Percentiles rank a stretch among this genome's conserved stretches.
phyloP scores from a whole-genome alignment of 2,888 invertebrate species.

The Hemithea aestivaria region DNA sequence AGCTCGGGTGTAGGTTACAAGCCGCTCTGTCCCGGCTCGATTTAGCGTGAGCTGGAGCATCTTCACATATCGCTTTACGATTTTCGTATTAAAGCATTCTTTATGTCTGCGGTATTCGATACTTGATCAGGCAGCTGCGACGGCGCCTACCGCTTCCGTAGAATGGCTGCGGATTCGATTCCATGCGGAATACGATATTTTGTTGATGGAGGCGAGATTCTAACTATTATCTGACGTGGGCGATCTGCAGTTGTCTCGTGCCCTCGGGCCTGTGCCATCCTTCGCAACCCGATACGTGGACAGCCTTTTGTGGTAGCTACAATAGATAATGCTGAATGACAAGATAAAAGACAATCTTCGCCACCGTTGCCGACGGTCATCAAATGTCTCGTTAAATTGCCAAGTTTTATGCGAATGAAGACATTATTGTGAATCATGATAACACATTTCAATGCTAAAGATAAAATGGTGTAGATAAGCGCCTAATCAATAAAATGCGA shows the following conservation, averaged over 20 bases:
- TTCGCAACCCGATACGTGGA: constrained; percentile 55
- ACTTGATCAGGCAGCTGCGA: constrained; percentile 57
- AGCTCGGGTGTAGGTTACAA: constrained; percentile 60
- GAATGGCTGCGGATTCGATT: constrained; percentile 55
- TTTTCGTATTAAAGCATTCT: constrained; percentile 67
- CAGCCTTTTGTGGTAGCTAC: constrained; percentile 64
- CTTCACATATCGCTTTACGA: constrained; percentile 55
- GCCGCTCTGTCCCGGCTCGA: constrained; percentile 61
- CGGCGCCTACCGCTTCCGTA: constrained; percentile 73
- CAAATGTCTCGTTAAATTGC: constrained; percentile 25
- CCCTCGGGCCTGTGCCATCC: constrained; percentile 47
- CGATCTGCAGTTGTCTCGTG: constrained; percentile 66
- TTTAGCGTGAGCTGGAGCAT: constrained; percentile 69
- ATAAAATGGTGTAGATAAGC: too few relatives aligned
- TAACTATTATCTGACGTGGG: constrained; percentile 53
- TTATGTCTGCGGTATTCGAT: constrained; percentile 67
- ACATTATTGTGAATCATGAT: background rate
- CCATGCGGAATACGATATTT: constrained; percentile 66
- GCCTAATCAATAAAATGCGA: too few relatives aligned
- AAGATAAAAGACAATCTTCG: constrained; percentile 34
- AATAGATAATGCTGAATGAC: constrained; percentile 59
- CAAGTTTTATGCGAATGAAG: constrained; percentile 5
- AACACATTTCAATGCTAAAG: too few relatives aligned
- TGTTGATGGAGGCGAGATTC: constrained; percentile 70
- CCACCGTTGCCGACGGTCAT: constrained; percentile 15